Conservation (phyloP, 2,113 vertebrate genomes). For the Tragelaphus scriptus region DNA sequence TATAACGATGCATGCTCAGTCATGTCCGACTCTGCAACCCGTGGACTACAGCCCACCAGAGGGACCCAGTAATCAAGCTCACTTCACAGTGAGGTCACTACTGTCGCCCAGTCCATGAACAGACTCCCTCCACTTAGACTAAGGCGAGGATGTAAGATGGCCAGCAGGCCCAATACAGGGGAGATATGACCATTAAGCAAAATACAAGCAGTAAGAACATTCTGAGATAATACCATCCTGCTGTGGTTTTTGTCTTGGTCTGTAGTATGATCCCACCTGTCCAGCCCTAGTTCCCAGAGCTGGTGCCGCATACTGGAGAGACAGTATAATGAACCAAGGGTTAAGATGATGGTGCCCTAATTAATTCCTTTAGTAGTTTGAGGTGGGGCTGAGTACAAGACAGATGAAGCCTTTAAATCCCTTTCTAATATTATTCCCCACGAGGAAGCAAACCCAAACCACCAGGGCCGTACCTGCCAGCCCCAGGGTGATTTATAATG, state of each 20-base stretch:
- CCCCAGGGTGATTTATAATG: not conserved
- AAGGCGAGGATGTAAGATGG: not conserved
- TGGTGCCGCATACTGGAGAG: not conserved
- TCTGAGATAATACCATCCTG: not conserved
- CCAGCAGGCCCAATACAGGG: not conserved
- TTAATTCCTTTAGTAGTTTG: not conserved
- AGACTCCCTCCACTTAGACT: not conserved
- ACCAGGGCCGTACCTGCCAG: not conserved
- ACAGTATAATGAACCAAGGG: not conserved
- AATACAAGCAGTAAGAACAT: not conserved
- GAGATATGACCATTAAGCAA: not conserved
- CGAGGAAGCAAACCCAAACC: not conserved
- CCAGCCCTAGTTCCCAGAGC: not conserved
- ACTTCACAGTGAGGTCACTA: not conserved
- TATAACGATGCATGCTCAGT: rapidly evolving
- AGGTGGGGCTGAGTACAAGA: not conserved
- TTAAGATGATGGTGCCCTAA: too few relatives aligned
- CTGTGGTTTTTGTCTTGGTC: not conserved
- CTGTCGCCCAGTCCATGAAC: not conserved
- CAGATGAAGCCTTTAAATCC: not conserved
- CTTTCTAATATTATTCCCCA: not conserved
- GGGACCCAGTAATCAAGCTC: not conserved
- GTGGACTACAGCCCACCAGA: not conserved
- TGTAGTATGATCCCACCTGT: not conserved
- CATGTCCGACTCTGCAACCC: not conserved